Conservation (phyloP, 1,140 invertebrate genomes). For the Polypedilum pembai region DNA sequence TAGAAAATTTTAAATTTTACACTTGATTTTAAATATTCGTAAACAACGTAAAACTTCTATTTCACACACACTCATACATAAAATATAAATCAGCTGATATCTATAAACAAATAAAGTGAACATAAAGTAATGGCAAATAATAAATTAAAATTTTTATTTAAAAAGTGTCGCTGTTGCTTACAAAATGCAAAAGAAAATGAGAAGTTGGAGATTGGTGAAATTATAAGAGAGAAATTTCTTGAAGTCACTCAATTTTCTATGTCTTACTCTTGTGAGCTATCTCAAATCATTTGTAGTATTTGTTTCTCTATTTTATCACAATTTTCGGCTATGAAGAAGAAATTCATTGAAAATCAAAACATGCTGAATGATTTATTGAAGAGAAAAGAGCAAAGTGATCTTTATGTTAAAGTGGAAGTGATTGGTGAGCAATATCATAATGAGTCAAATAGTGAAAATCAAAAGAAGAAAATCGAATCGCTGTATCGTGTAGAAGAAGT, state of each 20-base stretch:
- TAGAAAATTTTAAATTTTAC: too few species aligned
- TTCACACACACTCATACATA: too few species aligned
- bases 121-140: neutral
- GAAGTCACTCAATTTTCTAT: neutral
- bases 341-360: neutral
- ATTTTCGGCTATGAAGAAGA: neutral
- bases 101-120: neutral
- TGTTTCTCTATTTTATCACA: conserved; percentile 3
- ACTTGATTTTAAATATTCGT: too few species aligned
- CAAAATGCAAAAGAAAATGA: neutral
- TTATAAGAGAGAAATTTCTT: neutral
- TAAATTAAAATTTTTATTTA: neutral
- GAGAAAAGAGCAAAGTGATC: neutral
- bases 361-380: neutral
- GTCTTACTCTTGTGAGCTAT: neutral
- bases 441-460: neutral
- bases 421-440: neutral
- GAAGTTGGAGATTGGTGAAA: neutral
- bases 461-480: neutral
- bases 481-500: neutral
- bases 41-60: too few species aligned
- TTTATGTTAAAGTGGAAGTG: neutral
- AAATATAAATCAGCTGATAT: too few species aligned
- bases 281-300: neutral
- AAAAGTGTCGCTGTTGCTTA: neutral